These are phyloP conservation scores for Rhinolophus ferrumequinum DNA, from an alignment of 2,113 vertebrate genomes.

Conservation along the genomic window DNA sequence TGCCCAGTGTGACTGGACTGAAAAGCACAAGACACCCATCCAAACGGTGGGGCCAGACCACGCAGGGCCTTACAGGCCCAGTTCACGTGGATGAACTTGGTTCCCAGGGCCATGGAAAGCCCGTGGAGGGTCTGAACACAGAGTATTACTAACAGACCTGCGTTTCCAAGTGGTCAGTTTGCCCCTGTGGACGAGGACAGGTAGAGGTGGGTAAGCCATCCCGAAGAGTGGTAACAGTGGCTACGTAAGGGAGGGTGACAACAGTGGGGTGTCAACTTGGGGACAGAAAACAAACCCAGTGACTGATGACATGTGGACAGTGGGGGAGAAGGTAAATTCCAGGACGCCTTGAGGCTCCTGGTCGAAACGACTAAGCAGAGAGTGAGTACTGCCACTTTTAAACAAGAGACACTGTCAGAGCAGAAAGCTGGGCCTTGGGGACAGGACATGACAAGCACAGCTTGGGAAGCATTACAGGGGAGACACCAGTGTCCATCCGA, in stretches of 20 bases:
- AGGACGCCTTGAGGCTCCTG: neutral
- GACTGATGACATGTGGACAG: neutral
- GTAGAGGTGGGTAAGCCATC: too few relatives aligned
- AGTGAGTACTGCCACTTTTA: neutral
- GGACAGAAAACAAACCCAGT: neutral
- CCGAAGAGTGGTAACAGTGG: fast-evolving
- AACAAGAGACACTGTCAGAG: too few relatives aligned
- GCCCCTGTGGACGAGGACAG: neutral
- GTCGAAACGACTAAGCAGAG: neutral
- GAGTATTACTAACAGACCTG: fast-evolving
- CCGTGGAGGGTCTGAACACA: neutral
- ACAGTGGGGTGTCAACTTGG: fast-evolving
- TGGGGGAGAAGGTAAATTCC: fast-evolving
- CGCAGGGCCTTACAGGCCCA: neutral
- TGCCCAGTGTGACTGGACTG: neutral
- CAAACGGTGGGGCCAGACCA: fast-evolving
- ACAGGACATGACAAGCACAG: too few relatives aligned
- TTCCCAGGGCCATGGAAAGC: neutral
- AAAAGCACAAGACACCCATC: fast-evolving
- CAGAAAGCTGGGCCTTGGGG: too few relatives aligned
- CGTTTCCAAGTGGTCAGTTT: neutral
- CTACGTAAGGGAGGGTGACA: neutral
- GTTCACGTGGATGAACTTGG: fast-evolving
- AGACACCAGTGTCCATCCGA: too few relatives aligned
- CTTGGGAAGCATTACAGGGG: too few relatives aligned